A percentile compares a stretch with the other conserved stretches of the same genome.
phyloP scores from a whole-genome alignment of 2,113 vertebrate genomes.

The Nycticorax nycticorax region DNA sequence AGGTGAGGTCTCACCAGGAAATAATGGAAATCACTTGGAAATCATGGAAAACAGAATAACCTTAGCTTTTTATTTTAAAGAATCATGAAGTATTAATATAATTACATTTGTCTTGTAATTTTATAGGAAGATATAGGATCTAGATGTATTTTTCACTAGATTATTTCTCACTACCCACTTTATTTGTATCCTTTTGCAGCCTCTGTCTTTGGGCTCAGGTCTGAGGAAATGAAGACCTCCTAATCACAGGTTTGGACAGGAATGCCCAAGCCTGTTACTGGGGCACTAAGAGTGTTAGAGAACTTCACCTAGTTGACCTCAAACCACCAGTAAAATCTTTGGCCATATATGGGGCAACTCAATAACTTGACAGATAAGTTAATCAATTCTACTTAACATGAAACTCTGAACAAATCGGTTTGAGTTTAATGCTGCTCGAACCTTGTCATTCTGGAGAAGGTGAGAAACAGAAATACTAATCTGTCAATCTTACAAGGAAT shows the following conservation, averaged over 20 bases:
- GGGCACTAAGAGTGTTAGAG: neutral
- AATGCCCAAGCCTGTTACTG: neutral
- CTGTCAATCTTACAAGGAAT: neutral
- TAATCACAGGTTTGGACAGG: neutral
- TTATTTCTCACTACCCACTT: neutral
- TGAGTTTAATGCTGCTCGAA: neutral
- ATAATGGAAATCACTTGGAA: neutral
- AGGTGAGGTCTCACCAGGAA: too few relatives aligned
- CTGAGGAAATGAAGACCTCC: neutral
- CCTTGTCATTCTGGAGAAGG: neutral
- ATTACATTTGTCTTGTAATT: neutral
- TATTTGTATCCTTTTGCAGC: neutral
- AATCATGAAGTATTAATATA: neutral
- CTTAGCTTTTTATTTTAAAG: neutral
- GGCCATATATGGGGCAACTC: neutral
- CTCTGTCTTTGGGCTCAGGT: neutral
- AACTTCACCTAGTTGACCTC: neutral
- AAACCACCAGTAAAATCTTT: neutral
- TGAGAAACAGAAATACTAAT: neutral
- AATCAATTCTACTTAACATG: neutral
- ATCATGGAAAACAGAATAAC: neutral
- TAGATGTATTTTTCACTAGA: neutral
- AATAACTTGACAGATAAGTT: neutral
- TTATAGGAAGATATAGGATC: neutral
- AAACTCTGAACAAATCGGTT: neutral